Base-by-base conservation (phyloP, 1,140 invertebrate species). In the Prorops nasuta region DNA sequence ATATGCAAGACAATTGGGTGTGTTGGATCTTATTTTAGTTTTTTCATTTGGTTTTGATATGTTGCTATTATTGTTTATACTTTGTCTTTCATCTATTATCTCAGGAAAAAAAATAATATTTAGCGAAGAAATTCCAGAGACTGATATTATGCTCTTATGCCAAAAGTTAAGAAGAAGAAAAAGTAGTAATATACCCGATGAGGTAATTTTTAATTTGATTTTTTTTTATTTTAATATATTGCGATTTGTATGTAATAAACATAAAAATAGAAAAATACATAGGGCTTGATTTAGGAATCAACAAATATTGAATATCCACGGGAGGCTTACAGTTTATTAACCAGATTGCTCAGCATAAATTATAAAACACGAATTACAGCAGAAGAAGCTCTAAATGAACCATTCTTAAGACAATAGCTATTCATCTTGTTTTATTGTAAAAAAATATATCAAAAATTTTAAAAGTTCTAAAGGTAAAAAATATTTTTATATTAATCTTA, bases 281-380 rank as follows among this genome's bases (percentile, higher is more conserved):
- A n/a, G n/a, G n/a, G n/a, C n/a, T n/a, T n/a, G n/a, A n/a, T 63
- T 34, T 56, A 71, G 67, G 61, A 54, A 44, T 35, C 44, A 39
- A 31, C 28, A 51, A 43, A 53, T 20, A 40, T 48, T 35, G 52
- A 64, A 21, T 84, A 89, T 66, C 89, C 90, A 19, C 80, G 81
- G 58, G 69, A 75, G 54, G 90, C 90, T 8, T 87, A 90, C 64
- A 83, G 91, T 68, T 75, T 94, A 20, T 79, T 92, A 49, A 81
- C 82, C 58, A 80, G 78, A 35, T 80, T 94, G 67, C 72, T 95
- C 54, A 85, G 91, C 64, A 76, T 92, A 42, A 85, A 93, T 77
- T 89, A 90, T 31, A 71, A 78, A 45, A 82, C 80, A 19, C 80
- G 92, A 56, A 84, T 88, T 54, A 84, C 87, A 8, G 90, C 91